Conservation (phyloP, 2,113 vertebrate genomes). For the Spheniscus mendiculus region DNA sequence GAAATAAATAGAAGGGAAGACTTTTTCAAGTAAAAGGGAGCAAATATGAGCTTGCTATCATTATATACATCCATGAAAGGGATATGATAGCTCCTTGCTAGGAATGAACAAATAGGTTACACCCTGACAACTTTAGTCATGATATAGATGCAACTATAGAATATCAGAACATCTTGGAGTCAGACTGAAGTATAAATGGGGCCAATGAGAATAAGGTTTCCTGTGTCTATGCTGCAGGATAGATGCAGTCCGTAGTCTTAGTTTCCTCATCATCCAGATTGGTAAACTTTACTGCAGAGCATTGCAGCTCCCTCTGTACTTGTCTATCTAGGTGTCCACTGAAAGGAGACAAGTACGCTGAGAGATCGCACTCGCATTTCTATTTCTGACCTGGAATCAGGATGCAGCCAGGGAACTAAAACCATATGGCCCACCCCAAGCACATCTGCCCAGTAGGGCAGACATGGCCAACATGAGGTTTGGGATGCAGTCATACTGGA, state of each 20-base stretch:
- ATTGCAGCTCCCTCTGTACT: not conserved
- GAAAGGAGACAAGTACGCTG: not conserved
- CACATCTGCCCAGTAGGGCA: too few species aligned
- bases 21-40: not conserved
- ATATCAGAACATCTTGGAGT: not conserved
- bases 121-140: not conserved
- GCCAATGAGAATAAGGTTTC: not conserved
- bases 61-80: not conserved
- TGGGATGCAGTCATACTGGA: accelerated
- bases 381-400: not conserved
- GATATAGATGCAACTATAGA: not conserved
- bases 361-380: not conserved
- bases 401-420: not conserved
- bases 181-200: not conserved
- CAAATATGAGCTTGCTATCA: not conserved
- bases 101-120: not conserved
- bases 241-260: not conserved
- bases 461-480: accelerated
- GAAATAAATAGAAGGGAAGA: not conserved
- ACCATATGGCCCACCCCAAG: not conserved
- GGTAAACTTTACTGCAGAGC: not conserved
- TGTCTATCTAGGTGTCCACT: not conserved
- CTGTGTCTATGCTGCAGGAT: not conserved
- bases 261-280: not conserved
- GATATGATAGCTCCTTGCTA: not conserved